Conservation (phyloP, 1,140 invertebrate genomes). For the Radopholus similis region DNA sequence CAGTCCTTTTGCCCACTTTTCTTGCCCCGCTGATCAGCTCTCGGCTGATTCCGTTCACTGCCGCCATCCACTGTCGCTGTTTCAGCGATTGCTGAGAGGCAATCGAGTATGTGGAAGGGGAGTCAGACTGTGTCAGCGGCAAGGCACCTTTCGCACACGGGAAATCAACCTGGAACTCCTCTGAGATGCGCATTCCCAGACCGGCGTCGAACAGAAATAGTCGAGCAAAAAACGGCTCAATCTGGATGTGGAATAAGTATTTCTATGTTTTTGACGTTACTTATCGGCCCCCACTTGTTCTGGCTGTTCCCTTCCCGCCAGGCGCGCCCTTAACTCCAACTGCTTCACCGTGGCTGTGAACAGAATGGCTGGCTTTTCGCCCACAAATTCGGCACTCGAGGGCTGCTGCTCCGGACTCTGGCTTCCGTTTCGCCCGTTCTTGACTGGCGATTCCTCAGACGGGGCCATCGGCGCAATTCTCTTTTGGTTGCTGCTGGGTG, state of each 20-base stretch:
- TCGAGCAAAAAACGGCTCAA: conserved; percentile 44
- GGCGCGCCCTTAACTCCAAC: conserved; percentile 4
- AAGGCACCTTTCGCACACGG: neutral
- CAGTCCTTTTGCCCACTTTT: neutral
- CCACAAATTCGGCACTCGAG: conserved; percentile 10
- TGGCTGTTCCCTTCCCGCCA: conserved; percentile 1
- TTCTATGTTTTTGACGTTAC: neutral
- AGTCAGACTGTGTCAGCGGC: neutral
- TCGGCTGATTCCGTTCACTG: conserved; percentile 12
- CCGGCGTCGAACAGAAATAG: conserved; percentile 39
- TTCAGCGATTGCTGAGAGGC: neutral
- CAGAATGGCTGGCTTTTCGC: conserved; percentile 20
- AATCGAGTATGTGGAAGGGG: neutral
- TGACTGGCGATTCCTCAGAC: neutral
- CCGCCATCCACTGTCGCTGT: neutral
- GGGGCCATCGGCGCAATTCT: neutral
- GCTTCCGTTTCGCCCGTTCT: neutral
- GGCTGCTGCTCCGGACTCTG: conserved; percentile 16
- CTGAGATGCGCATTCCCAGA: conserved; percentile 27
- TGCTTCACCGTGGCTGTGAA: conserved; percentile 21
- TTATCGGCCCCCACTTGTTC: conserved; percentile 10
- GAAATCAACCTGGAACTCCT: conserved; percentile 38
- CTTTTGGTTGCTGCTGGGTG: neutral
- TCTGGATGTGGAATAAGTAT: conserved; percentile 16
- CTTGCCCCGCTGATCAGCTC: neutral